A percentile compares a stretch with the other conserved stretches of the same genome.
These are phyloP conservation scores for Anhinga rufa DNA, from an alignment of 2,113 vertebrate species.

Conservation along the genomic window DNA sequence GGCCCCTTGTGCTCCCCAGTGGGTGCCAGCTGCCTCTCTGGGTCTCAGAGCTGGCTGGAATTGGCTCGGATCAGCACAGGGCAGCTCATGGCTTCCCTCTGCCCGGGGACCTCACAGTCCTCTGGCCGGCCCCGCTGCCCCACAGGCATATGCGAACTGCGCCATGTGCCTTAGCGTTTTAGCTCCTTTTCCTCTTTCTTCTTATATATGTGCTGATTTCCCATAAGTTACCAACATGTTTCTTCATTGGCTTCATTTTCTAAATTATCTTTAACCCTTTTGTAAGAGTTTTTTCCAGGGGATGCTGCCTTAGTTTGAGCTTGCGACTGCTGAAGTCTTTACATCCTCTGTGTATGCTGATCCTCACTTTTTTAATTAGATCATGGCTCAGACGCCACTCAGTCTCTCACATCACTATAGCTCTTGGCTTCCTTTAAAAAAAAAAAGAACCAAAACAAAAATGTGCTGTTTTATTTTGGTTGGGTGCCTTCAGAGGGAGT, in stretches of 20 bases:
- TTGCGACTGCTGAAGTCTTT: not conserved
- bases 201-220: not conserved
- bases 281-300: not conserved
- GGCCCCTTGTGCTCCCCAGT: not conserved
- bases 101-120: accelerated
- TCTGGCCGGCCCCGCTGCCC: accelerated
- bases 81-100: accelerated
- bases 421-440: not conserved
- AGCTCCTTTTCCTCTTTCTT: not conserved
- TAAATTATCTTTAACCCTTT: not conserved
- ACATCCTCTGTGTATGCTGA: accelerated
- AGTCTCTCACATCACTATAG: not conserved
- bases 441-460: not conserved
- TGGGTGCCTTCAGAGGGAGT: not conserved
- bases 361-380: not conserved
- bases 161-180: not conserved
- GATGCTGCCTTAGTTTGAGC: not conserved
- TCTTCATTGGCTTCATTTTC: not conserved
- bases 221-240: not conserved
- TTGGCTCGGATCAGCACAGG: not conserved
- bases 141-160: accelerated
- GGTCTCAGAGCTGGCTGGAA: not conserved
- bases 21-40: accelerated
- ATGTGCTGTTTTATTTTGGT: not conserved
- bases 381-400: not conserved